Percentiles rank a stretch among this genome's conserved stretches.
Conservation (phyloP, 2,797 vertebrate genomes). For the Amblyopsis hoosieri region DNA sequence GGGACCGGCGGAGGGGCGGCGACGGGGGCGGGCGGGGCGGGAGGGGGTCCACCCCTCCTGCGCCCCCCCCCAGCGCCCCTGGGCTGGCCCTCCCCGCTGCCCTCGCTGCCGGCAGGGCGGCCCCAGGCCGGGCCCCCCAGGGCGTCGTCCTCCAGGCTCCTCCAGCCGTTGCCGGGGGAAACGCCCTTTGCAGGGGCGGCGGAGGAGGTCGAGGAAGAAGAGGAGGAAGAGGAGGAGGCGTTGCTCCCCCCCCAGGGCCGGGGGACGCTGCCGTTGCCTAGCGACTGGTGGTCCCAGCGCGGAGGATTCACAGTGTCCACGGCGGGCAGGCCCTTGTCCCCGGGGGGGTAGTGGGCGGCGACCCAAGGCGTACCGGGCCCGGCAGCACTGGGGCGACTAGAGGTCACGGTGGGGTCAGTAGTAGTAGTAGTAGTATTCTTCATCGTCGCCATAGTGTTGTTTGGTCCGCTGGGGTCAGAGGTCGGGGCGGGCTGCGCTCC, state of each 20-base stretch:
- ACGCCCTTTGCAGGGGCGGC: conserved; percentile 86
- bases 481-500: conserved; percentile 94
- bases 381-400: conserved; percentile 98
- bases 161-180: conserved; percentile 87
- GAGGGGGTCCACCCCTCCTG: conserved; percentile 67
- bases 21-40: conserved; percentile 72
- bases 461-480: conserved; percentile 99
- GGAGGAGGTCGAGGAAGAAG: conserved; percentile 77
- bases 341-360: conserved; percentile 87
- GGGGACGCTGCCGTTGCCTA: conserved; percentile 83
- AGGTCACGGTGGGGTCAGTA: conserved; percentile 95
- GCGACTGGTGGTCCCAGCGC: conserved; percentile 83
- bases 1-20: conserved; percentile 77
- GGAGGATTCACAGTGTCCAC: conserved; percentile 98
- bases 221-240: conserved; percentile 77
- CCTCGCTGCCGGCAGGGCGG: conserved; percentile 86
- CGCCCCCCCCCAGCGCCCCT: conserved; percentile 79
- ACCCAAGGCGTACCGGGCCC: conserved; percentile 90
- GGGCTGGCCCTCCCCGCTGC: conserved; percentile 75
- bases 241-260: conserved; percentile 86
- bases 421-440: conserved; percentile 83
- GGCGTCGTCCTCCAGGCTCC: conserved; percentile 90
- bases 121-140: conserved; percentile 80
- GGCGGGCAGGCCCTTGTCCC: conserved; percentile 90
- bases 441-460: conserved; percentile 87